These are phyloP conservation scores for Lysandra bellargus DNA, from an alignment of 2,888 invertebrate species.

Conservation along the genomic window DNA sequence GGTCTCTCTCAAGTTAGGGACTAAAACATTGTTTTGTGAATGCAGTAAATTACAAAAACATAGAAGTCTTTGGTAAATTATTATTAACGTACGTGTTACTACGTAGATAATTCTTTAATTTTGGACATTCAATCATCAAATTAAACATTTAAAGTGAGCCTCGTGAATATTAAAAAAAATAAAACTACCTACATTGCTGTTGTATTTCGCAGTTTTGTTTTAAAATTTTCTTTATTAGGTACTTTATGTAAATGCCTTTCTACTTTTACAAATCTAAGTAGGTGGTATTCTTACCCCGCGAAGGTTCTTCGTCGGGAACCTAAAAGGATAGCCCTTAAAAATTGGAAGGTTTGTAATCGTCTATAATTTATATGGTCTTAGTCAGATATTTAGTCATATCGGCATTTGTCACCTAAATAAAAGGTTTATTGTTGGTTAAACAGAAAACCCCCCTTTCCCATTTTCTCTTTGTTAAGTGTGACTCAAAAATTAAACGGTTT, in stretches of 20 bases:
- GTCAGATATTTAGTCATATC: too few relatives aligned
- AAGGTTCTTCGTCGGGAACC: too few relatives aligned
- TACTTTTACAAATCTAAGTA: too few relatives aligned
- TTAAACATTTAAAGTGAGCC: not conserved
- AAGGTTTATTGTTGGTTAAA: not conserved
- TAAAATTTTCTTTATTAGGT: too few relatives aligned
- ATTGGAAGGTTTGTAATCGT: too few relatives aligned
- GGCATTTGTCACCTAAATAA: too few relatives aligned
- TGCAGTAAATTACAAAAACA: not conserved
- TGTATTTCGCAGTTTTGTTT: not conserved
- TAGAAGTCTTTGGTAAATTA: too few relatives aligned
- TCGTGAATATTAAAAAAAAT: not conserved
- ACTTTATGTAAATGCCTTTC: too few relatives aligned
- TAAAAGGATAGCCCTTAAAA: too few relatives aligned
- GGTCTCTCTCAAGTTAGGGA: not conserved
- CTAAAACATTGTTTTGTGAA: not conserved
- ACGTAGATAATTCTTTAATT: not conserved
- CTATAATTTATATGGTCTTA: too few relatives aligned
- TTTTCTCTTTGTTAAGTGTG: conserved; percentile 2
- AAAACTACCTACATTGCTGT: conserved; percentile 7
- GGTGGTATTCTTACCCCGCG: too few relatives aligned
- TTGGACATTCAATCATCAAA: not conserved
- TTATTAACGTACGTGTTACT: not conserved
- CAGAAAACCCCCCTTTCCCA: not conserved
- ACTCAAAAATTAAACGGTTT: not conserved